Evolutionary conservation across 2,113 vertebrate genomes (phyloP).

Genomic region (Sula dactylatra): DNA sequence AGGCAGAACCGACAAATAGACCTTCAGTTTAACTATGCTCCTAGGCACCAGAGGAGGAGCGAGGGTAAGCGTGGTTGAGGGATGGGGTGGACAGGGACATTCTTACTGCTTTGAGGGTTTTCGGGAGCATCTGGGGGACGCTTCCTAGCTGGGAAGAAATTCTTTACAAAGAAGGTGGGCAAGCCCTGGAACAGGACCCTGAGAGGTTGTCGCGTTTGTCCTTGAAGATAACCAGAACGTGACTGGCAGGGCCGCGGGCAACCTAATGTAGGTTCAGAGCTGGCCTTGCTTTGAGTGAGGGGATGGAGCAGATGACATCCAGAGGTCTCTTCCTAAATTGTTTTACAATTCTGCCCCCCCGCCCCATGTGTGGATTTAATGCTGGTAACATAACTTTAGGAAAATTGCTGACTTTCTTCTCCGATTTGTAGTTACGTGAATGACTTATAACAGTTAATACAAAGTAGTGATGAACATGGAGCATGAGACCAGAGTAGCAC

Average conservation of each 20-base stretch:
- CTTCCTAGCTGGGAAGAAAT: background rate
- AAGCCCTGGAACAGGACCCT: background rate
- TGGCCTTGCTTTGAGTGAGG: background rate
- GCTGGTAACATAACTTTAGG: background rate
- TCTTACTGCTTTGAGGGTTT: background rate
- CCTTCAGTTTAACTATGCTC: slow-evolving; percentile 88
- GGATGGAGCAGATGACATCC: background rate
- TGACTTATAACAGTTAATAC: background rate
- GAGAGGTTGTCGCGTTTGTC: background rate
- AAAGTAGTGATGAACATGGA: background rate
- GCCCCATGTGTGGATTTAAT: background rate
- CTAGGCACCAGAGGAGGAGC: slow-evolving; percentile 81
- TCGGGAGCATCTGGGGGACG: fast-evolving
- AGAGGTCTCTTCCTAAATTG: background rate
- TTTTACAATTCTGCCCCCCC: background rate
- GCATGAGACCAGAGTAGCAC: background rate
- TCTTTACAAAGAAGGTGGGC: background rate
- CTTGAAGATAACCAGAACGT: background rate
- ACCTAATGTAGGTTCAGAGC: background rate
- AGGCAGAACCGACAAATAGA: slow-evolving; percentile 97
- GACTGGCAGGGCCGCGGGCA: too few relatives aligned
- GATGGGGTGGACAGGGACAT: background rate
- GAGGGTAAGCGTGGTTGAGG: slow-evolving; percentile 76
- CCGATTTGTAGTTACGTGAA: too few relatives aligned
- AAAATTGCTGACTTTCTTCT: background rate